Evolutionary conservation across 2,113 vertebrate species (phyloP).

Genomic region (Cyrtonyx montezumae): DNA sequence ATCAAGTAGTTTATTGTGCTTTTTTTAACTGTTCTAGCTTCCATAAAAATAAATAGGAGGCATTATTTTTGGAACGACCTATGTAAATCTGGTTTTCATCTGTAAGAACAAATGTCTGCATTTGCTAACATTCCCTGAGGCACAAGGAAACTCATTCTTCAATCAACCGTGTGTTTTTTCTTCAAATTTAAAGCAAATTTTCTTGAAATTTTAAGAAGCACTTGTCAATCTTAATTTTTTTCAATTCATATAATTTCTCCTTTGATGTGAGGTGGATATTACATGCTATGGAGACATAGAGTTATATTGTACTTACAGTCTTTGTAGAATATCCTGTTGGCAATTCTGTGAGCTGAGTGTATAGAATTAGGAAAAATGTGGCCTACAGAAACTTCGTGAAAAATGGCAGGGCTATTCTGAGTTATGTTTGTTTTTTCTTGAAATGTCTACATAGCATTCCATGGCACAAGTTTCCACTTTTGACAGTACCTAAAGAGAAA

Average conservation of each 20-base stretch:
- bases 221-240: conserved; percentile 28
- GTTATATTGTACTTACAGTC: not conserved
- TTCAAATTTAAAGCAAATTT: conserved; percentile 38
- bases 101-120: not conserved
- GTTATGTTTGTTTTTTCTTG: not conserved
- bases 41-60: not conserved
- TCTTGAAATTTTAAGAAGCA: conserved; percentile 15
- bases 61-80: not conserved
- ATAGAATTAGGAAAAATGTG: not conserved
- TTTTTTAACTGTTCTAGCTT: not conserved
- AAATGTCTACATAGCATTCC: not conserved
- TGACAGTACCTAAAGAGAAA: not conserved
- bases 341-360: not conserved
- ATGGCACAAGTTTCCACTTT: not conserved
- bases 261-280: not conserved
- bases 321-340: not conserved
- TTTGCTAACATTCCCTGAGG: not conserved
- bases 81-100: not conserved
- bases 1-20: not conserved
- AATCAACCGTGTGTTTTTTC: not conserved
- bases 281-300: not conserved
- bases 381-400: not conserved
- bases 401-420: not conserved
- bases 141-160: not conserved
- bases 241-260: not conserved